These are phyloP conservation scores for Drosophila kohkoa DNA, from an alignment of 1,140 invertebrate species.

Conservation along the genomic window DNA sequence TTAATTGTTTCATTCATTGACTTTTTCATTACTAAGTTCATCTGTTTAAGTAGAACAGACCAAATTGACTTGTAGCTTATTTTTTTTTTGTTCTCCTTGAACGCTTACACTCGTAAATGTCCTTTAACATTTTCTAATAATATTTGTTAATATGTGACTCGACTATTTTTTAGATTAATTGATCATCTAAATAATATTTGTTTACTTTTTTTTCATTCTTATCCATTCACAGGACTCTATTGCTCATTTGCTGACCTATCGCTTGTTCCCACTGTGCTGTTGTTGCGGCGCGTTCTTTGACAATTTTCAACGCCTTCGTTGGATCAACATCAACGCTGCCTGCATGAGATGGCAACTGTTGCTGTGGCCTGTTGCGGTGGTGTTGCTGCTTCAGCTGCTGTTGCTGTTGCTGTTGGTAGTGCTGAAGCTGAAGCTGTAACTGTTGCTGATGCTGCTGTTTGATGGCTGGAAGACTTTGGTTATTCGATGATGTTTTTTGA, in stretches of 20 bases:
- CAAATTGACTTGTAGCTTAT: too few species aligned
- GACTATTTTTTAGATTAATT: too few species aligned
- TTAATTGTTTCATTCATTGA: too few species aligned
- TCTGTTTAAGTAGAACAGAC: too few species aligned
- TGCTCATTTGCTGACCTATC: not conserved
- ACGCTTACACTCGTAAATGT: too few species aligned
- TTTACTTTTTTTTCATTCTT: not conserved
- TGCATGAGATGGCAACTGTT: constrained; percentile 78
- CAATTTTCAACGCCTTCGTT: constrained; percentile 81
- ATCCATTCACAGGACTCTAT: not conserved
- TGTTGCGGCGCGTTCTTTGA: constrained; percentile 78
- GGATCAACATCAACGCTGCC: constrained; percentile 64
- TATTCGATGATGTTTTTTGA: constrained; percentile 47
- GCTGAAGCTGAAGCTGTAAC: not conserved
- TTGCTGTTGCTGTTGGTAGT: constrained; percentile 17
- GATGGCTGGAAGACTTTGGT: constrained; percentile 49
- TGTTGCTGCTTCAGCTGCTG: constrained; percentile 28
- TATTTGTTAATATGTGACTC: too few species aligned
- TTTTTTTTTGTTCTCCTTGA: too few species aligned
- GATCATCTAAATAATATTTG: too few species aligned
- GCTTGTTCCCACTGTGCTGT: constrained; percentile 50
- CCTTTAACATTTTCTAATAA: too few species aligned
- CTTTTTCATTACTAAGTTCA: too few species aligned
- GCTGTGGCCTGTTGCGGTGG: constrained; percentile 29
- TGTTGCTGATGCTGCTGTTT: constrained; percentile 69